Conservation (phyloP, 2,888 invertebrate genomes). For the Xestia xanthographa region DNA sequence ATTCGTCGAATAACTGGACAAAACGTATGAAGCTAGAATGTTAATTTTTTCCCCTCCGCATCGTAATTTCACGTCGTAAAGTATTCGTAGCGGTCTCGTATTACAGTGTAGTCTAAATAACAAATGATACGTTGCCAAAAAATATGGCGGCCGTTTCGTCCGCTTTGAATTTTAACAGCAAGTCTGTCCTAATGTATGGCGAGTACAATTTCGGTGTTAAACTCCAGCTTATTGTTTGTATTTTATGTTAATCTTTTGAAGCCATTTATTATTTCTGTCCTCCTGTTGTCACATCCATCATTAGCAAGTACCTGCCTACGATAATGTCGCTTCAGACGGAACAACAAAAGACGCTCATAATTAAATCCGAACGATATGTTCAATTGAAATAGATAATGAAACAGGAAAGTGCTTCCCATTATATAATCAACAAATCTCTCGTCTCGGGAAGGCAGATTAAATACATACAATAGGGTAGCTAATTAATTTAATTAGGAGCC, state of each 20-base stretch:
- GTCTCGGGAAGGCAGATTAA: constrained; percentile 46
- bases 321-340: background rate
- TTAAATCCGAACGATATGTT: constrained; percentile 19
- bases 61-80: constrained; percentile 72
- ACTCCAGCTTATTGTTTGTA: constrained; percentile 27
- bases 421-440: constrained; percentile 45
- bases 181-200: constrained; percentile 33
- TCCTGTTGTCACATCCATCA: background rate
- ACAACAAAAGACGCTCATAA: background rate
- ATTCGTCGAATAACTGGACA: constrained; percentile 62
- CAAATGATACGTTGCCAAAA: constrained; percentile 71
- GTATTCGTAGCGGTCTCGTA: constrained; percentile 66
- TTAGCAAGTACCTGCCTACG: background rate
- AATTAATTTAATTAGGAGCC: constrained; percentile 63
- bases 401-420: constrained; percentile 26
- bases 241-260: constrained; percentile 12
- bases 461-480: constrained; percentile 57
- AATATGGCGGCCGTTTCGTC: constrained; percentile 56
- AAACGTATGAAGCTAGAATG: constrained; percentile 69
- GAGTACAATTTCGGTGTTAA: constrained; percentile 26
- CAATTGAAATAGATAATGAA: constrained; percentile 32
- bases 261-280: constrained; percentile 19
- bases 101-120: constrained; percentile 67
- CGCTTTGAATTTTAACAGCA: constrained; percentile 55
- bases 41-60: constrained; percentile 70